Evolutionary conservation across 2,888 invertebrate species (phyloP), one percentile per base, ranked within the genome.

Genomic region (Amblyjoppa fuscipennis): DNA sequence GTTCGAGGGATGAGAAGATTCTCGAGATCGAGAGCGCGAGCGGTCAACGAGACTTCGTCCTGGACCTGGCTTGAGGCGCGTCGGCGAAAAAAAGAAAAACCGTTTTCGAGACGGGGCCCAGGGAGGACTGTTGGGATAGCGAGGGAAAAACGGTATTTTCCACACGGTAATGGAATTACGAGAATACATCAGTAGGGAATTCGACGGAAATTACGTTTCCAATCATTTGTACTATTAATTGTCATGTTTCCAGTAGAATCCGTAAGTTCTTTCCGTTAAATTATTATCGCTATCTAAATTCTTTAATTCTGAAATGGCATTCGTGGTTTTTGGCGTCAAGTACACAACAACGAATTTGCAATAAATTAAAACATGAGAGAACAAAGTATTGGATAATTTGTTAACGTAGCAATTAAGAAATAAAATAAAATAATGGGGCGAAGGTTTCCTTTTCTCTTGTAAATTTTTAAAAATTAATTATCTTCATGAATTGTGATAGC

Each of bases 61-160:
- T 83, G 85, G 83, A 86, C 83, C 85, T 81, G 80, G 76, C 74
- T 77, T 80, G 78, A 71, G 70, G 56, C 68, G 77, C 77, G 61
- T 11, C 69, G 64, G 68, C 64, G 68, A 68, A 80, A 80, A 83
- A 83, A 68, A 68, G n/a, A 80, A 80, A 83, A 80, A 68, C 71
- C 76, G 69, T 73, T 73, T 81, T 81, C 71, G 64, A 71, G 69
- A 66, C 31, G 41, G 11, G 41, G 3, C 1, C 41, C 2, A 11
- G 34, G 71, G 56, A 16, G 9, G 9, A 61, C 4, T 9, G 56
- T 34, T 28, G 34, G 64, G 34, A 64, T 34, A 11, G 3, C 9
- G 20, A 28, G 16, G 5, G 4, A 28, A 49, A 69, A 45, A 69
- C 45, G 49, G 25, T 69, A 69, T 69, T 16, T 69, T 20, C 28